Percentiles rank a stretch among this genome's conserved stretches.
These are phyloP conservation scores for Lipotes vexillifer DNA, from an alignment of 2,113 vertebrate species.

Conservation along the genomic window DNA sequence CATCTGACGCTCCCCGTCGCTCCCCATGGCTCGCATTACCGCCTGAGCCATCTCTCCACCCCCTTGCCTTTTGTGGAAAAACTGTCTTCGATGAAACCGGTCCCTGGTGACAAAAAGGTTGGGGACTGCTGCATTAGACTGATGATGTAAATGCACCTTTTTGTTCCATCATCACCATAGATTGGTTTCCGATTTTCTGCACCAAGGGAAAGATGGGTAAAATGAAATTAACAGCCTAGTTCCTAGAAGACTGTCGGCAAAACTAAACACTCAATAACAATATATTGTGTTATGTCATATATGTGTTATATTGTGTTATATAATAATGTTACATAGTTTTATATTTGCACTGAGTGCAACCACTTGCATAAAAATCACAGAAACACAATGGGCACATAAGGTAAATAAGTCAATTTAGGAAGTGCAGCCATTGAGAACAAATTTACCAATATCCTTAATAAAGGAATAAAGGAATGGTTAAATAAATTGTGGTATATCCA, in stretches of 20 bases:
- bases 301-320: neutral
- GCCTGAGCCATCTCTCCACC: no score
- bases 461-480: neutral
- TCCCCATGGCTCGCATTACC: no score
- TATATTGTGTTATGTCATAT: neutral
- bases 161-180: neutral
- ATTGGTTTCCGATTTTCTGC: neutral
- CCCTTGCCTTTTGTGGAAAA: no score
- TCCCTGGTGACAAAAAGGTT: no score
- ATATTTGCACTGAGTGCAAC: neutral
- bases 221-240: neutral
- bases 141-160: neutral
- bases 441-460: neutral
- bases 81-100: no score
- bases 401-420: neutral
- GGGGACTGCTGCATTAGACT: neutral
- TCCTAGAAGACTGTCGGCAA: neutral
- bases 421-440: neutral
- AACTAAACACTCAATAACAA: neutral
- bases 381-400: neutral
- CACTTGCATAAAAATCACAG: neutral
- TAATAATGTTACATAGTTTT: neutral
- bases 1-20: accelerated
- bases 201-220: neutral
- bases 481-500: neutral